Evolutionary conservation across 2,888 invertebrate species (phyloP).

Genomic region (Thalpophila matura): DNA sequence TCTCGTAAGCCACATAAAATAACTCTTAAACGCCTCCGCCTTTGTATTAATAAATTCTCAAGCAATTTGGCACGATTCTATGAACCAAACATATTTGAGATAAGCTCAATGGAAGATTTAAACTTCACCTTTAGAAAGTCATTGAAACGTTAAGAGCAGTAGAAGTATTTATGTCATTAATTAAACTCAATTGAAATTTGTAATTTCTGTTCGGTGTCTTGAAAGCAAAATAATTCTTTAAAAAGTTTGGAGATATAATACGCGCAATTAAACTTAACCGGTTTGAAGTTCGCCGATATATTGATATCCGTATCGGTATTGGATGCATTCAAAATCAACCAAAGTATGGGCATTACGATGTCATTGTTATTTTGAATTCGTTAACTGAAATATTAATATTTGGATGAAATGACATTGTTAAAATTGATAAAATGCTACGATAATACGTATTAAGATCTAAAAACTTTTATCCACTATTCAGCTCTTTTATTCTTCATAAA

Average conservation of each 20-base stretch:
- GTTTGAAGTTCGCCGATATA: too few species aligned
- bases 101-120: slow-evolving; percentile 26
- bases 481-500: background rate
- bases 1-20: slow-evolving; percentile 38
- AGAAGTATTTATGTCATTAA: slow-evolving; percentile 20
- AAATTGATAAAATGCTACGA: too few species aligned
- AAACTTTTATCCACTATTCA: too few species aligned
- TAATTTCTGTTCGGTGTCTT: background rate
- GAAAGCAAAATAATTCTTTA: background rate
- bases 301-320: too few species aligned
- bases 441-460: too few species aligned
- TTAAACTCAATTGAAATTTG: slow-evolving; percentile 6
- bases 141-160: slow-evolving; percentile 26
- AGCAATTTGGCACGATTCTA: slow-evolving; percentile 57
- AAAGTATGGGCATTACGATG: too few species aligned
- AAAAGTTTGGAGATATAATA: background rate
- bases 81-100: slow-evolving; percentile 48
- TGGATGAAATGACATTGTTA: too few species aligned
- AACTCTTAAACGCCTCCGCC: slow-evolving; percentile 33
- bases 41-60: slow-evolving; percentile 45
- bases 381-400: too few species aligned
- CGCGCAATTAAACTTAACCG: too few species aligned
- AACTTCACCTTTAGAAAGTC: slow-evolving; percentile 20
- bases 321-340: too few species aligned
- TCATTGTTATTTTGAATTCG: too few species aligned